phyloP scores from a whole-genome alignment of 2,113 vertebrate genomes.

The Muntiacus reevesi region DNA sequence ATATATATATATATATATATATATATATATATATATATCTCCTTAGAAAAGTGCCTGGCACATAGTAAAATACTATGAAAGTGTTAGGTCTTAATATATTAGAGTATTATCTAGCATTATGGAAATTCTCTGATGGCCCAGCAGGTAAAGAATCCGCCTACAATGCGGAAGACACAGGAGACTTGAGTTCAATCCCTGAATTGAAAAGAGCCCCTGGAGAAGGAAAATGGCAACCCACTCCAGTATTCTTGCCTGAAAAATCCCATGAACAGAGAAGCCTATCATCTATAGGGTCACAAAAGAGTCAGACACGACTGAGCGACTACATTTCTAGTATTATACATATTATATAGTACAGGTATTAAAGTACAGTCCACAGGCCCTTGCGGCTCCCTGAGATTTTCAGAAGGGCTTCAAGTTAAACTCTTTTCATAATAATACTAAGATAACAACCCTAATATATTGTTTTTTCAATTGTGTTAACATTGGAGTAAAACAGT shows the following conservation, averaged over 20 bases:
- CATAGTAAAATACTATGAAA: not conserved
- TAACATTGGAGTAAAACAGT: not conserved
- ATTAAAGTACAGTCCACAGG: not conserved
- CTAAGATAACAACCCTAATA: not conserved
- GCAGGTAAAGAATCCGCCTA: not conserved
- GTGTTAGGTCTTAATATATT: not conserved
- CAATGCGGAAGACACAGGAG: not conserved
- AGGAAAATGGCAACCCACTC: not conserved
- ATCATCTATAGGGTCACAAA: not conserved
- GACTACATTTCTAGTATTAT: not conserved
- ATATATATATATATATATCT: not conserved
- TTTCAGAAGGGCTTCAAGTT: not conserved
- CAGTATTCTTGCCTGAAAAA: not conserved
- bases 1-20: not conserved
- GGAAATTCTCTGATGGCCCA: not conserved
- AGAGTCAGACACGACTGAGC: not conserved
- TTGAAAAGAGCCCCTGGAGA: not conserved
- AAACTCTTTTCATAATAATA: not conserved
- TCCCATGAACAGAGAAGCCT: not conserved
- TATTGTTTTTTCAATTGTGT: not conserved
- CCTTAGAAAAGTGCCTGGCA: not conserved
- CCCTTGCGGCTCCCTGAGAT: not conserved
- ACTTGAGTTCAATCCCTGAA: not conserved
- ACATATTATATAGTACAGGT: not conserved
- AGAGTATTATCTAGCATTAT: not conserved